Conservation (phyloP, 2,888 invertebrate genomes). For the Drosophila paramelanica region DNA sequence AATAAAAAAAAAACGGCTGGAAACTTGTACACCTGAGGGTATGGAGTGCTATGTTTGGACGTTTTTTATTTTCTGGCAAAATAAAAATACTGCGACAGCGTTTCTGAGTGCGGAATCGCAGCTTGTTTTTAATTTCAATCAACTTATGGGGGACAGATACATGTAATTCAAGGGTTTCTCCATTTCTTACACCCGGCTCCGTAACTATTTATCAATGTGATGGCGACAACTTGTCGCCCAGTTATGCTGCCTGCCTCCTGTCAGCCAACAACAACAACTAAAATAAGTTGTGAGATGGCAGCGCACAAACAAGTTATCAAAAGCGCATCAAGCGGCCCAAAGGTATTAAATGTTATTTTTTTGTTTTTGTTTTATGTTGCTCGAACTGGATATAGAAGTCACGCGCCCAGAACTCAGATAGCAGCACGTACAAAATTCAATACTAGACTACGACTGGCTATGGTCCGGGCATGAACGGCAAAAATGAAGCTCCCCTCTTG, state of each 20-base stretch:
- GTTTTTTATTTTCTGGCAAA: slow-evolving; percentile 7
- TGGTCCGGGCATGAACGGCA: slow-evolving; percentile 39
- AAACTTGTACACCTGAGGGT: slow-evolving; percentile 49
- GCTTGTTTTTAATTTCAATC: slow-evolving; percentile 64
- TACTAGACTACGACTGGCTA: slow-evolving; percentile 31
- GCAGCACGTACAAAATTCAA: slow-evolving; percentile 63
- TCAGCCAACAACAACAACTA: slow-evolving; percentile 17
- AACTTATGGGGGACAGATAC: slow-evolving; percentile 39
- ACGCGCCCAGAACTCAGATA: slow-evolving; percentile 59
- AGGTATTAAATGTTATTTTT: slow-evolving; percentile 28
- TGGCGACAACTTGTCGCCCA: slow-evolving; percentile 57
- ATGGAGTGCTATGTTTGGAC: not conserved
- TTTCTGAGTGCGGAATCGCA: slow-evolving; percentile 29
- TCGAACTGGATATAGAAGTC: slow-evolving; percentile 36
- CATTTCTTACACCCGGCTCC: slow-evolving; percentile 16
- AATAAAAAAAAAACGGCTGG: slow-evolving; percentile 24
- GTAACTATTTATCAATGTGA: slow-evolving; percentile 72
- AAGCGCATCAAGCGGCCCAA: slow-evolving; percentile 63
- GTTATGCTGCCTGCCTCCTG: slow-evolving; percentile 33
- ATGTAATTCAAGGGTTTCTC: slow-evolving; percentile 37
- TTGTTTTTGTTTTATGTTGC: not conserved
- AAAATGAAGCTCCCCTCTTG: slow-evolving; percentile 35
- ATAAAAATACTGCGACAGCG: slow-evolving; percentile 22
- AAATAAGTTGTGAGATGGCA: slow-evolving; percentile 31
- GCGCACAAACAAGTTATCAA: slow-evolving; percentile 72